Evolutionary conservation across 2,797 vertebrate species (phyloP).

Genomic region (Rhinoraja longicauda): DNA sequence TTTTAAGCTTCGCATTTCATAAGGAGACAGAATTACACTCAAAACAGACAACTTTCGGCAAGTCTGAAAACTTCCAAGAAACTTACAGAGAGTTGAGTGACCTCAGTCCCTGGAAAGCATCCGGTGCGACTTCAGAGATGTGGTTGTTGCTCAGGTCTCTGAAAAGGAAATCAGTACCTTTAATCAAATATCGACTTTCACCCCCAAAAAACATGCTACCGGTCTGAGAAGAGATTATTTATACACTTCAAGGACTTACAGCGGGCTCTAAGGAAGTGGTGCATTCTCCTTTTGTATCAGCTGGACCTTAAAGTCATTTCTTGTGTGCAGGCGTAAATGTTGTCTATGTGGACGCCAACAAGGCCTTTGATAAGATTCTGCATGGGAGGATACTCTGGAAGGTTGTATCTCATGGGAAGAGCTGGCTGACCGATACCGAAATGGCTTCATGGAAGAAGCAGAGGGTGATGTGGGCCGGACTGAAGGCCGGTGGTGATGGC

Average conservation of each 20-base stretch:
- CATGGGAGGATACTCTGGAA: too few species aligned
- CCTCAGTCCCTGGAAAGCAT: constrained; percentile 89
- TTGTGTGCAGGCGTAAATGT: too few species aligned
- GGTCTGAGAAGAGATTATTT: not conserved
- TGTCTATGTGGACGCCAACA: too few species aligned
- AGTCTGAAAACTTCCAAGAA: not conserved
- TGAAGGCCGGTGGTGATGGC: too few species aligned
- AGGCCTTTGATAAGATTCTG: too few species aligned
- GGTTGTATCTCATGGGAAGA: too few species aligned
- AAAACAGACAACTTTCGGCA: not conserved
- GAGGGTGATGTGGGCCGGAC: too few species aligned
- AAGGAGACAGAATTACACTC: not conserved
- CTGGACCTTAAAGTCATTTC: not conserved
- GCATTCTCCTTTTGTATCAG: not conserved
- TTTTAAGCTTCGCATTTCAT: not conserved
- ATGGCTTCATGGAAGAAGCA: too few species aligned
- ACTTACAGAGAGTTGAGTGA: constrained; percentile 94
- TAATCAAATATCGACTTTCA: not conserved
- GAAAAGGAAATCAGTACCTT: constrained; percentile 49
- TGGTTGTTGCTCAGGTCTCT: constrained; percentile 96
- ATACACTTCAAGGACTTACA: not conserved
- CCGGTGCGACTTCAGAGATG: constrained; percentile 88
- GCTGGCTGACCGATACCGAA: too few species aligned
- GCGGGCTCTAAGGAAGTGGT: not conserved
- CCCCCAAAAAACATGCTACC: not conserved